Conservation (phyloP, 2,888 invertebrate species). For the Invenusta paracnida region DNA sequence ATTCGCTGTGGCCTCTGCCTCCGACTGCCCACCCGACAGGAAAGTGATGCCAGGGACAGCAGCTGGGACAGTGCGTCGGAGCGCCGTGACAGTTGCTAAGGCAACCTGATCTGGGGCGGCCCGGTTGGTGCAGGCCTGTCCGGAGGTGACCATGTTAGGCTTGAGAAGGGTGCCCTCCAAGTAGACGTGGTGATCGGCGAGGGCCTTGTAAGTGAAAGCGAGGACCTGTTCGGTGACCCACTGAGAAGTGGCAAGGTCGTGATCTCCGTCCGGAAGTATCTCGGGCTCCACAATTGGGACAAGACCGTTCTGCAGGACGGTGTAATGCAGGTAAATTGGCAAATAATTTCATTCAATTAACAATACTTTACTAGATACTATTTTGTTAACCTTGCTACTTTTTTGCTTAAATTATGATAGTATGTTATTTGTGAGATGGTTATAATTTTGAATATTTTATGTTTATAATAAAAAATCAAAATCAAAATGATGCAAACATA, state of each 20-base stretch:
- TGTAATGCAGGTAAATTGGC: too few relatives aligned
- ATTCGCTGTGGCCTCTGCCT: constrained; percentile 89
- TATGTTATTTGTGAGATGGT: too few relatives aligned
- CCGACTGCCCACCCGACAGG: constrained; percentile 91
- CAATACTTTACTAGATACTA: too few relatives aligned
- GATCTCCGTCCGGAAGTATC: constrained; percentile 89
- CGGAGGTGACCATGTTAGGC: constrained; percentile 97
- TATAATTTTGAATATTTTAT: too few relatives aligned
- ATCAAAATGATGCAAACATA: too few relatives aligned
- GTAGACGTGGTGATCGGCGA: constrained; percentile 91
- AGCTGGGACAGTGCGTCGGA: constrained; percentile 85
- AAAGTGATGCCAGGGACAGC: constrained; percentile 78
- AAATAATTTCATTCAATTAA: too few relatives aligned
- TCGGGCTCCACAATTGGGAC: constrained; percentile 99
- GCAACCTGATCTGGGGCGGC: constrained; percentile 80
- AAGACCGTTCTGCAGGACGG: constrained; percentile 70
- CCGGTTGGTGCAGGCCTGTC: constrained; percentile 70
- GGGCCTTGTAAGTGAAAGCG: constrained; percentile 89
- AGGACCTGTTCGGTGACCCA: constrained; percentile 74
- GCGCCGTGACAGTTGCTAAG: constrained; percentile 81
- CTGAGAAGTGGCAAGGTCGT: constrained; percentile 84
- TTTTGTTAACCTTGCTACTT: too few relatives aligned
- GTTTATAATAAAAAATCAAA: too few relatives aligned
- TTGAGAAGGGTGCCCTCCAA: constrained; percentile 96
- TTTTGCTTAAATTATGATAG: too few relatives aligned